A percentile compares a stretch with the other conserved stretches of the same genome.
Evolutionary conservation across 2,888 invertebrate species (phyloP).

Genomic region (Apamea anceps): DNA sequence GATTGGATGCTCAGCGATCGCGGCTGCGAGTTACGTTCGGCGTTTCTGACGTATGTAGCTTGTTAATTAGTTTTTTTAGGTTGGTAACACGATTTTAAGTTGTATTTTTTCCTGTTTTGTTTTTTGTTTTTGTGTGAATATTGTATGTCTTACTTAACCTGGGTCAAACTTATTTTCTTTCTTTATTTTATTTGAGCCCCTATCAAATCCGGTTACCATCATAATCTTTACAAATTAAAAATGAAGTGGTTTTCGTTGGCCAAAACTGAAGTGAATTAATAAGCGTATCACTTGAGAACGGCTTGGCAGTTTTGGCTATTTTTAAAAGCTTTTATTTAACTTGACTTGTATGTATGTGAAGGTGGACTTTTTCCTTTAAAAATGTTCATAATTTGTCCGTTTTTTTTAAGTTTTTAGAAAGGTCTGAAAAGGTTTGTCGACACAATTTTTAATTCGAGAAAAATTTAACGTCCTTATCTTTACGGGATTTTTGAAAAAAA

Average conservation of each 20-base stretch:
- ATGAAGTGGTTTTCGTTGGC: neutral
- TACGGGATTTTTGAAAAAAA: neutral
- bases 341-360: no score
- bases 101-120: neutral
- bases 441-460: fast-evolving
- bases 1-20: constrained; percentile 74
- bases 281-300: neutral
- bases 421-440: neutral
- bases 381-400: neutral
- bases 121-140: no score
- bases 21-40: constrained; percentile 31
- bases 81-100: neutral
- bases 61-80: constrained; percentile 48
- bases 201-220: neutral
- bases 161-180: no score
- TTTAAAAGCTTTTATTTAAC: no score
- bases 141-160: no score
- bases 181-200: neutral
- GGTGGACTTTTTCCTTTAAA: neutral
- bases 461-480: neutral
- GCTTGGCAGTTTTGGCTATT: neutral
- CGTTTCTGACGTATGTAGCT: constrained; percentile 23
- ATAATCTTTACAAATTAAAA: neutral
- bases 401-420: neutral
- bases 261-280: no score